Conservation (phyloP, 2,888 invertebrate species). For the Gerris lacustris region DNA sequence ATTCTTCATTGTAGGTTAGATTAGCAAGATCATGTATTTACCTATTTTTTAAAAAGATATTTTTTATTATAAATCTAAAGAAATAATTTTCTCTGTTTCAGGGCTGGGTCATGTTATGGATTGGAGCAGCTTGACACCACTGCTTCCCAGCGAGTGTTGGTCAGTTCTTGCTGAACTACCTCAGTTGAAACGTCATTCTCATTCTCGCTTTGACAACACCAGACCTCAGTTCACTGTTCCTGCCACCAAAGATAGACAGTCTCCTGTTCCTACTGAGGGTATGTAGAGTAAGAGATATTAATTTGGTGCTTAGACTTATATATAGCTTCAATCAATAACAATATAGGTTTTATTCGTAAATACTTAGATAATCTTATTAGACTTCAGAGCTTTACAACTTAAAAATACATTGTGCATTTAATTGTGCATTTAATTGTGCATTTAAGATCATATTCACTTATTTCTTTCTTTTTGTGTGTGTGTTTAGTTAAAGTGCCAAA, state of each 20-base stretch:
- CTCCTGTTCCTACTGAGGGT: conserved; percentile 25
- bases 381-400: neutral
- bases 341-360: too few species aligned
- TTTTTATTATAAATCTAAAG: too few species aligned
- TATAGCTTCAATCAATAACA: too few species aligned
- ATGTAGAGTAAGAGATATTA: conserved; percentile 7
- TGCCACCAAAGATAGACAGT: conserved; percentile 36
- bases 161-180: conserved; percentile 68
- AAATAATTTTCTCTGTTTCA: conserved; percentile 7
- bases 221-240: conserved; percentile 47
- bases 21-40: too few species aligned
- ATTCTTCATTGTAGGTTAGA: too few species aligned
- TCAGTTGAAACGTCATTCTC: conserved; percentile 55
- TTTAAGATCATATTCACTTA: neutral
- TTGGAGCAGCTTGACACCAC: conserved; percentile 83
- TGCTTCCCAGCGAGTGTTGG: conserved; percentile 73
- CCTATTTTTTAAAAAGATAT: too few species aligned
- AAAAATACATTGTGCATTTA: neutral
- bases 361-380: neutral
- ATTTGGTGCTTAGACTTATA: too few species aligned
- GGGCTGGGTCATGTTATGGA: conserved; percentile 69
- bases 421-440: neutral
- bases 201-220: conserved; percentile 41
- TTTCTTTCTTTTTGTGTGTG: neutral
- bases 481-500: neutral